Base-by-base conservation (phyloP, 2,797 vertebrate genomes). In the Clarias fuscus region DNA sequence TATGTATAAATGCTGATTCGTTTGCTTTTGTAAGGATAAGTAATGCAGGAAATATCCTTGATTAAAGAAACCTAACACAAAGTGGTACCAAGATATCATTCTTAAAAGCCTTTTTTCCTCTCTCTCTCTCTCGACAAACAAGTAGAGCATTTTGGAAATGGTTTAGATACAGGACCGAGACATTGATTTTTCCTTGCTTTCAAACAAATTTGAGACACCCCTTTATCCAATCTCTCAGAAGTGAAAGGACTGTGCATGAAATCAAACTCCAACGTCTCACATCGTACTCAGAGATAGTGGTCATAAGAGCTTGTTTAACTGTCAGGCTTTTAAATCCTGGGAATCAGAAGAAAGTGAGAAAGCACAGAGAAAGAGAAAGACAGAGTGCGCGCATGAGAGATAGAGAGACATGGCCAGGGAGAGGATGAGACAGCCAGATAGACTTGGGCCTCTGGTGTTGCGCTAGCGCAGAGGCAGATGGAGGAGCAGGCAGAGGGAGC, bases 241-340 rank as follows among this genome's bases (percentile, higher is more conserved):
- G 70, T 68, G 40, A 84, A 81, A 84, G 70, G 58, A 73, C n/a
- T 78, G 62, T 56, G 18, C 37, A 8, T 72, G 68, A 79, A 85
- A 81, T 76, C 83, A 84, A 76, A 75, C 30, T 24, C 77, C 53
- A 68, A 59, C 61, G 75, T 75, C 83, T 87, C 61, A 14, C 59
- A 48, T 56, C 20, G 18, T 84, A n/a, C 68, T 73, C 61, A 56
- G 82, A 86, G 86, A 85, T 59, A 77, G 70, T 76, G 84, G 40
- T 64, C 77, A 65, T 70, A 71, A 84, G 67, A 82, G 85, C 87
- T 82, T 84, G 82, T 72, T 86, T 84, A 87, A 84, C 84, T 85
- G 76, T 79, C 79, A 53, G 85, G 17, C 24, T 86, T 37, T 43
- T 70, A 40, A 75, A 76, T 84, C 14, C 68, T 81, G 24, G 48